phyloP scores from a whole-genome alignment of 2,113 vertebrate species.

The Pelodiscus sinensis region DNA sequence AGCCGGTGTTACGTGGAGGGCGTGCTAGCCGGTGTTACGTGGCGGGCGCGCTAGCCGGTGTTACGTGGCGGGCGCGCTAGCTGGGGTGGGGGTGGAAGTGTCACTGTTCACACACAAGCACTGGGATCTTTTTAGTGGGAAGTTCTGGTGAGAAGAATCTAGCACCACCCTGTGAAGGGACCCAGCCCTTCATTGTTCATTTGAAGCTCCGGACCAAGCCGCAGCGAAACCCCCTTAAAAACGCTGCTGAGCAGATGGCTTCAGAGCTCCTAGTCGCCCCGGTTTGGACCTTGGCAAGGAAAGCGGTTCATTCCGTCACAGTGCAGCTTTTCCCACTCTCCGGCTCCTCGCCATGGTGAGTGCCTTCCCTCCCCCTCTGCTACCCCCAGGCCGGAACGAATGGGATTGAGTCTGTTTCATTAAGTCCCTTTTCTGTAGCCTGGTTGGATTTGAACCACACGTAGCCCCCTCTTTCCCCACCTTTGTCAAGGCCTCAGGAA shows the following conservation, averaged over 20 bases:
- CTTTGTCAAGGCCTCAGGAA: slow-evolving; percentile 61
- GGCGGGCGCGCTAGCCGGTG: no score
- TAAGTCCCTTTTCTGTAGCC: slow-evolving; percentile 52
- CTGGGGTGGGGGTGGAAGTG: no score
- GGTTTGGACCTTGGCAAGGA: neutral
- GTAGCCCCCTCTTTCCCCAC: slow-evolving; percentile 51
- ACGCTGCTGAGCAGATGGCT: neutral
- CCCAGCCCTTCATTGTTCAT: neutral
- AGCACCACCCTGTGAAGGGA: neutral
- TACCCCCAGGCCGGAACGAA: slow-evolving; percentile 51
- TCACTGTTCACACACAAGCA: neutral
- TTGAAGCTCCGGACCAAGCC: neutral
- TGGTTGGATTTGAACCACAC: slow-evolving; percentile 57
- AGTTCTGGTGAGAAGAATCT: neutral
- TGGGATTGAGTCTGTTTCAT: slow-evolving; percentile 64
- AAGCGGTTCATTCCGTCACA: neutral
- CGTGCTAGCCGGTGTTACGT: no score
- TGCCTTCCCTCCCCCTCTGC: neutral
- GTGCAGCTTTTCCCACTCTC: neutral
- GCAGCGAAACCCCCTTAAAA: neutral
- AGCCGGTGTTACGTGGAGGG: no score
- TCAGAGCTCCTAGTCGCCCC: neutral
- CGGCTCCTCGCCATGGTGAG: neutral
- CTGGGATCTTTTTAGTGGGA: neutral
- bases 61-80: no score